phyloP scores from a whole-genome alignment of 1,140 invertebrate genomes.

The Lordiphosa mommai region DNA sequence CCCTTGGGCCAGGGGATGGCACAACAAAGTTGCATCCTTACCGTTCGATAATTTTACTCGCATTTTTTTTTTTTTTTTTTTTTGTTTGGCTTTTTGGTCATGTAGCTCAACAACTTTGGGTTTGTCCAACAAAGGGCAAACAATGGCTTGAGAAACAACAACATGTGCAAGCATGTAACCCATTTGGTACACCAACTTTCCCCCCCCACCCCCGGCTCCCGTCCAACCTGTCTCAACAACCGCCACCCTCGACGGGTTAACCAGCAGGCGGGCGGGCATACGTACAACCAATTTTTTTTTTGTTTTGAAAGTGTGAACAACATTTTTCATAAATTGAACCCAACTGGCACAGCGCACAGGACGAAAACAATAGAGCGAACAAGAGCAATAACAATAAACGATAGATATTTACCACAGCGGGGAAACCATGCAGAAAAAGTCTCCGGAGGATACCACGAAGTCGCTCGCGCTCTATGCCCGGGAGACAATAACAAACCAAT shows the following conservation, averaged over 20 bases:
- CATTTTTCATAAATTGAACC: slow-evolving; percentile 80
- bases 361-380: slow-evolving; percentile 72
- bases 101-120: neutral
- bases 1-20: too few species aligned
- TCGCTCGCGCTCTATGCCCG: slow-evolving; percentile 32
- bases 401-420: slow-evolving; percentile 77
- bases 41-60: too few species aligned
- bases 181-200: slow-evolving; percentile 61
- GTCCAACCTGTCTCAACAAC: slow-evolving; percentile 30
- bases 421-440: neutral
- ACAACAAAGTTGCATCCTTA: too few species aligned
- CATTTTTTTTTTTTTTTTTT: too few species aligned
- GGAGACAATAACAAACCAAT: slow-evolving; percentile 79
- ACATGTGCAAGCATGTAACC: slow-evolving; percentile 68
- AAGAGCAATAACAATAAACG: slow-evolving; percentile 77
- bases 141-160: slow-evolving; percentile 27
- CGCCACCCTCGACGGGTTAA: slow-evolving; percentile 3
- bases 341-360: too few species aligned
- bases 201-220: neutral
- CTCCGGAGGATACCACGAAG: slow-evolving; percentile 8
- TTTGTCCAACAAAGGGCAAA: slow-evolving; percentile 5
- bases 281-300: neutral
- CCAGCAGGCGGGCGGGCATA: slow-evolving; percentile 35
- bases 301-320: slow-evolving; percentile 70
- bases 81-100: neutral